Evolutionary conservation across 2,113 vertebrate genomes (phyloP), one percentile per base, ranked within the genome.

Genomic region (Procavia capensis): DNA sequence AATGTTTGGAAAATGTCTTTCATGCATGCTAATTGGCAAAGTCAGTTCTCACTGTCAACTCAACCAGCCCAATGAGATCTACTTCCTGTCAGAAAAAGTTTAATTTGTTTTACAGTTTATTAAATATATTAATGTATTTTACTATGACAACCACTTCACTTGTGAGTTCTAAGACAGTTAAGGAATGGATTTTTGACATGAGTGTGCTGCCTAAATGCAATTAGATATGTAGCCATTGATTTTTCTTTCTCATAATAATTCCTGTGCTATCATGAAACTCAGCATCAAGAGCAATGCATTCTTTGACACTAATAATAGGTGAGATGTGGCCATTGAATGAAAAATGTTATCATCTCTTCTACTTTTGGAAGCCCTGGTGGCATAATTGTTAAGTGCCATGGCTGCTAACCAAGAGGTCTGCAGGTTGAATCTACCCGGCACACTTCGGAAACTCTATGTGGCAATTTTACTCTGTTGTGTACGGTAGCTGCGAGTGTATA

Each of bases 181-280:
- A 82, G 88, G 72, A 92, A 68, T 75, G 47, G 24, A 59, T 90
- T 45, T 31, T 81, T 90, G 57, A 84, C 24, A 14, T 68, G 34
- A 72, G 39, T 92, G 84, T 90, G 45, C 68, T 79, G 87, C 25
- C 70, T 87, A 85, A 88, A 64, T 91, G 89, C 88, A 95, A 88
- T 88, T 95, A 95, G 68, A 14, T 68, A 68, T 74, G 57, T 47
- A 25, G 66, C 34, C 47, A 92, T 93, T 54, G 66, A 47, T 94
- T 84, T 88, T 95, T 94, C 54, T 93, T 82, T 63, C 66, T 61
- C 78, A 64, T 87, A 91, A 83, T 81, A 78, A 90, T 70, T 82
- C 83, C 20, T 95, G 78, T 80, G 29, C 72, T 41, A 39, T 63
- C 59, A 64, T 59, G 5, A 88, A 39, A 63, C 39, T 88, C 6